These are phyloP conservation scores for Terebella lapidaria DNA, from an alignment of 2,888 invertebrate species.

Conservation along the genomic window DNA sequence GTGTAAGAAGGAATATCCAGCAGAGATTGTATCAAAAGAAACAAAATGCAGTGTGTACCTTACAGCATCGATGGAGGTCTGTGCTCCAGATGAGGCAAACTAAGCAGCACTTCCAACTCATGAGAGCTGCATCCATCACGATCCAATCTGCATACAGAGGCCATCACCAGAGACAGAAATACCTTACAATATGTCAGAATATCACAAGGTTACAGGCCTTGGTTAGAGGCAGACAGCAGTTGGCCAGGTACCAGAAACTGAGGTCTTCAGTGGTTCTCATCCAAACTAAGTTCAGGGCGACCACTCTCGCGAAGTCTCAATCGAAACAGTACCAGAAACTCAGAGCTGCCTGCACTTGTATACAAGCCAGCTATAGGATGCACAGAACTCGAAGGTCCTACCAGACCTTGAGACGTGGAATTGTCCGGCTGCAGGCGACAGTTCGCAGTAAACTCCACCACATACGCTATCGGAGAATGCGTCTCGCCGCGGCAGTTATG, in stretches of 20 bases:
- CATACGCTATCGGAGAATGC: too few species aligned
- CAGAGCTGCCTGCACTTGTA: too few species aligned
- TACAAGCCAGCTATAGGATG: too few species aligned
- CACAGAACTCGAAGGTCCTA: too few species aligned
- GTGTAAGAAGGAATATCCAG: background rate
- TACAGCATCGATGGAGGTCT: background rate
- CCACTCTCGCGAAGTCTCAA: too few species aligned
- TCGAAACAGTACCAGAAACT: too few species aligned
- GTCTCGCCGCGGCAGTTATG: background rate
- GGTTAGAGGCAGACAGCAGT: conserved; percentile 4
- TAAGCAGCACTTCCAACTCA: background rate
- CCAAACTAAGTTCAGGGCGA: too few species aligned
- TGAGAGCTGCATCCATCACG: background rate
- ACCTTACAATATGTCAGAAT: background rate
- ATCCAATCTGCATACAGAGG: conserved; percentile 3
- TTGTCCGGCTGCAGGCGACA: too few species aligned
- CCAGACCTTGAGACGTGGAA: too few species aligned
- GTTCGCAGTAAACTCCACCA: too few species aligned
- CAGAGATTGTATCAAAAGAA: background rate
- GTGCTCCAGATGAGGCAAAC: background rate
- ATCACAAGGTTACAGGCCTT: conserved; percentile 13
- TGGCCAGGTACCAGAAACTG: background rate
- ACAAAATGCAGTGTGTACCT: background rate
- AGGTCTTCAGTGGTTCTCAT: too few species aligned
- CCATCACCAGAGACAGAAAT: conserved; percentile 6